phyloP scores from a whole-genome alignment of 2,797 vertebrate genomes.

The Sebastes wilsoni region DNA sequence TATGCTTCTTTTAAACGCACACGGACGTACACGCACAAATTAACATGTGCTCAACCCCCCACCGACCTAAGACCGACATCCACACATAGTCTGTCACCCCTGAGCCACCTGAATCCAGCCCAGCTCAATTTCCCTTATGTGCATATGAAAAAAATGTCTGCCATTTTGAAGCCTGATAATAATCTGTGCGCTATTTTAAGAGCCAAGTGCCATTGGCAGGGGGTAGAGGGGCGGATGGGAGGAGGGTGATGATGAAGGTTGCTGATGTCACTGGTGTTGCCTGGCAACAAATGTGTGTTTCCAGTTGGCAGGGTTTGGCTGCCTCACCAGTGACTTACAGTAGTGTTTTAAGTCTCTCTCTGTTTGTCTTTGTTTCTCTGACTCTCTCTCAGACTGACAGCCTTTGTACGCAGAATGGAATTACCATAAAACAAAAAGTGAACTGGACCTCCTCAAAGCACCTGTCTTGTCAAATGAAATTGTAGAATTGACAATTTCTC shows the following conservation, averaged over 20 bases:
- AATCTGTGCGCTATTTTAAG: slow-evolving; percentile 85
- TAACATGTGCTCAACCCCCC: background rate
- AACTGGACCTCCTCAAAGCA: background rate
- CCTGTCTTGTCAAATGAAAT: slow-evolving; percentile 33
- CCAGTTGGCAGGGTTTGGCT: slow-evolving; percentile 70
- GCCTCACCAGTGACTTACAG: slow-evolving; percentile 64
- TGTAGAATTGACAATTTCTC: slow-evolving; percentile 1
- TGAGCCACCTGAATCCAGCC: slow-evolving; percentile 1
- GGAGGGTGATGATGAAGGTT: slow-evolving; percentile 69
- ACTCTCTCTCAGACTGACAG: background rate
- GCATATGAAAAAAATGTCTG: slow-evolving; percentile 57
- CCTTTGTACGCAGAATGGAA: background rate
- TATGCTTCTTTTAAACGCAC: background rate
- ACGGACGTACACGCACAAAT: background rate
- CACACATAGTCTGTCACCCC: background rate
- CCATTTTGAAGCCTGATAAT: slow-evolving; percentile 76
- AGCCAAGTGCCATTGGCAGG: slow-evolving; percentile 58
- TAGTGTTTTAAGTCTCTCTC: slow-evolving; percentile 22
- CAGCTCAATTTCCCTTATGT: slow-evolving; percentile 18
- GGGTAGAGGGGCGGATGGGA: slow-evolving; percentile 19
- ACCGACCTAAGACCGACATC: background rate
- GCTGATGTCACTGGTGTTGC: slow-evolving; percentile 85
- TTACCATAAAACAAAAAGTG: slow-evolving; percentile 1
- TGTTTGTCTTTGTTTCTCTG: background rate
- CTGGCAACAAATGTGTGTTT: slow-evolving; percentile 80